Base-by-base conservation (phyloP, 2,113 vertebrate genomes). In the Tringa solitaria region DNA sequence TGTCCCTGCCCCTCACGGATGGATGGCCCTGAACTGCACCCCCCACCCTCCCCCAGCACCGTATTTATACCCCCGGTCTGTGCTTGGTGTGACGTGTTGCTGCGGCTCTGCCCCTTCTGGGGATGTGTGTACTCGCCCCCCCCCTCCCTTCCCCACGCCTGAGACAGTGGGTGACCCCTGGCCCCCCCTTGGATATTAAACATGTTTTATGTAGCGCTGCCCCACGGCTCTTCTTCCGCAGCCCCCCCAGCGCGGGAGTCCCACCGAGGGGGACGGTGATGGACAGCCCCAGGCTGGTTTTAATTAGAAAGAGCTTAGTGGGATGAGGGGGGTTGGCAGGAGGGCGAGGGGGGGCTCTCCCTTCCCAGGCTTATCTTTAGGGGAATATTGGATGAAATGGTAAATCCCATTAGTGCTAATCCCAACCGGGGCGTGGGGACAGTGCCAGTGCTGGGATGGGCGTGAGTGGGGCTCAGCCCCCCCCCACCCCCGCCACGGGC, bases 141-240 rank as follows among this genome's bases (percentile, higher is more conserved):
- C 30, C 24, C 27, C 51, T 26, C 51, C 8, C 51, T 46, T 4
- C 23, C 53, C 51, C 30, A 3, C 16, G n/a, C 54, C 60, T 53
- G 43, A 83, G 90, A 80, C 30, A 67, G 69, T 91, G 82, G 85
- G 79, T 79, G 92, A 84, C 87, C 84, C 82, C 80, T 14, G 5
- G 32, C 87, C 89, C 87, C 87, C 69, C 77, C 81, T 92, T 95
- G 95, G 89, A 90, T 96, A 96, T 96, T 95, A 96, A 98, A 98
- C 96, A 94, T 97, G 98, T 98, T 98, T 98, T 97, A 98, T 97
- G 97, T 97, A 98, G 96, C 50, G 41, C 90, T 91, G 98, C 93
- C 94, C 93, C 95, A 60, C 11, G 57, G 48, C 64, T 95, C 53
- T 97, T 95, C 84, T 97, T 97, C 87, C 6, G 6, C 75, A 35